A percentile compares a stretch with the other conserved stretches of the same genome.
These are phyloP conservation scores for Eristalis tenax DNA, from an alignment of 2,888 invertebrate genomes.

Conservation along the genomic window DNA sequence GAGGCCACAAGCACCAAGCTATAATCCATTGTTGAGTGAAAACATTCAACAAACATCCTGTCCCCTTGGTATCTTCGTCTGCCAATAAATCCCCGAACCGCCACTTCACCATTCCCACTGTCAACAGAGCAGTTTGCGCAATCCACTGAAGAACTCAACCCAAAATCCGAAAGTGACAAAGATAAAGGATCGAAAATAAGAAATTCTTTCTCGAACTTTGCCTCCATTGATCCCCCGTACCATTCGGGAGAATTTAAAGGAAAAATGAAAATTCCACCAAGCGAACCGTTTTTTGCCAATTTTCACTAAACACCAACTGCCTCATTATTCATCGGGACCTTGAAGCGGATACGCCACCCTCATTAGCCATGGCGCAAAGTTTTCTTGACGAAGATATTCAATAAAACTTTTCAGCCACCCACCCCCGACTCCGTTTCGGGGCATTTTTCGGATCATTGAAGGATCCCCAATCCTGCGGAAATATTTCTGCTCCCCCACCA, in stretches of 20 bases:
- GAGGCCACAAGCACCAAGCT: background rate
- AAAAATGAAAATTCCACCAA: conserved; percentile 20
- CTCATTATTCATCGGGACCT: conserved; percentile 25
- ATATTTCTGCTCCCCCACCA: background rate
- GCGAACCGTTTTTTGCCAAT: conserved; percentile 2
- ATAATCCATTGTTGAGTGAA: background rate
- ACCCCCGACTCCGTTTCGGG: background rate
- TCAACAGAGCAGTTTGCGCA: too few species aligned
- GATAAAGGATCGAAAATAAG: background rate
- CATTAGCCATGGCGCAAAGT: background rate
- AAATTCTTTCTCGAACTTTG: background rate
- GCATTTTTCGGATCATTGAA: background rate
- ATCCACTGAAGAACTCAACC: conserved; percentile 1
- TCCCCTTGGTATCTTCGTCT: background rate
- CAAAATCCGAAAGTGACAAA: conserved; percentile 28
- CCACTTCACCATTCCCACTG: background rate
- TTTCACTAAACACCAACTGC: conserved; percentile 17
- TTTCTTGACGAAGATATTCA: conserved; percentile 4
- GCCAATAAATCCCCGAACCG: background rate
- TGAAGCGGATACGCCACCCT: background rate
- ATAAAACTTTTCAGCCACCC: background rate
- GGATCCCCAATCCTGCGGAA: background rate
- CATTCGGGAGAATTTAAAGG: background rate
- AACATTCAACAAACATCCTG: background rate
- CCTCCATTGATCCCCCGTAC: background rate